phyloP scores from a whole-genome alignment of 2,888 invertebrate genomes.

The Pammene aurita region DNA sequence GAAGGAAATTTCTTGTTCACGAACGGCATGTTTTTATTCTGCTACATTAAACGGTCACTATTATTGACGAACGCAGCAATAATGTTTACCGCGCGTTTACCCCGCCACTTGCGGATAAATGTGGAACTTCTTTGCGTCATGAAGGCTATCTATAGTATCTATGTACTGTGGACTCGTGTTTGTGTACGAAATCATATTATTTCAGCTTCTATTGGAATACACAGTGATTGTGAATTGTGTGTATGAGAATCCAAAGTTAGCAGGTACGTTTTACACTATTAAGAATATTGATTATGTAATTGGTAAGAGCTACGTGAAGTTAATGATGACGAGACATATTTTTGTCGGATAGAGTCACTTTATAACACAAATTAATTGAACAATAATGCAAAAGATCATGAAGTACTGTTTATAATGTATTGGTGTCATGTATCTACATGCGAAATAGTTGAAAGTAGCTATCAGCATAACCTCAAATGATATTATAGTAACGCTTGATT shows the following conservation, averaged over 20 bases:
- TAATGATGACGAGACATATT: conserved; percentile 57
- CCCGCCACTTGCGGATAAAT: conserved; percentile 56
- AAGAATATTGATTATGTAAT: conserved; percentile 67
- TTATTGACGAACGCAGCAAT: conserved; percentile 30
- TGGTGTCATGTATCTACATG: neutral
- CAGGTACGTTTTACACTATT: conserved; percentile 62
- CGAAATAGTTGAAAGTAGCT: conserved; percentile 11
- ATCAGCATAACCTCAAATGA: conserved; percentile 40
- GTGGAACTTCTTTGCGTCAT: conserved; percentile 65
- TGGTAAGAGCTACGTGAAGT: conserved; percentile 48
- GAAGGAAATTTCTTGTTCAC: too few relatives aligned
- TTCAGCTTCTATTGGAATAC: conserved; percentile 46
- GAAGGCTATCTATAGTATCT: conserved; percentile 51
- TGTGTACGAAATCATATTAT: conserved; percentile 59
- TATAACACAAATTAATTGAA: neutral
- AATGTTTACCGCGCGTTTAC: conserved; percentile 48
- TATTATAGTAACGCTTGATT: conserved; percentile 39
- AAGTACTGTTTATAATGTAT: neutral
- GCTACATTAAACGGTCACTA: too few relatives aligned
- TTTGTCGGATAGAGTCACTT: conserved; percentile 16
- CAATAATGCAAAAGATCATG: neutral
- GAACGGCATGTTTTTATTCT: too few relatives aligned
- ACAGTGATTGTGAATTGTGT: conserved; percentile 49
- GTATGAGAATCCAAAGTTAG: conserved; percentile 48
- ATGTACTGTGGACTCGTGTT: conserved; percentile 63